Conservation (phyloP, 1,140 invertebrate species). For the Acarapis woodi region DNA sequence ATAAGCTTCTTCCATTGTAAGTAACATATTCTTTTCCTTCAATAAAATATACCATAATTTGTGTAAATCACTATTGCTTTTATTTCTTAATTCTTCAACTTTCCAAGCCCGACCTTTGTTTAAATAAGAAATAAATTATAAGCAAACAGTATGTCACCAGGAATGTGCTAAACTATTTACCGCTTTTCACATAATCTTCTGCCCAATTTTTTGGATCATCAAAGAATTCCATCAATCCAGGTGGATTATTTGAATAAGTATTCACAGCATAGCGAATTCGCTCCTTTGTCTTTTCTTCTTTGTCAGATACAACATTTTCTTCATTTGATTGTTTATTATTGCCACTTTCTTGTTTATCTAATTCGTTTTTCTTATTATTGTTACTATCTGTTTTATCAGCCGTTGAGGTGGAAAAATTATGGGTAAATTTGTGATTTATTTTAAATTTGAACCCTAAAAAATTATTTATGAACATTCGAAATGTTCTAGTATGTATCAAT, state of each 20-base stretch:
- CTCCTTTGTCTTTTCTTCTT: too few relatives aligned
- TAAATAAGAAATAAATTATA: constrained; percentile 7
- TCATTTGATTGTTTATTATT: too few relatives aligned
- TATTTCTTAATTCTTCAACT: constrained; percentile 64
- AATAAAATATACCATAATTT: constrained; percentile 88
- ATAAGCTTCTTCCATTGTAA: constrained; percentile 74
- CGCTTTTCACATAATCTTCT: constrained; percentile 39
- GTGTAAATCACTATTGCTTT: constrained; percentile 83
- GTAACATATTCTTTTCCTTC: constrained; percentile 86
- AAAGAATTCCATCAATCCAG: constrained; percentile 54
- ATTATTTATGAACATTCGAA: too few relatives aligned
- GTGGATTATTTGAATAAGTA: neutral
- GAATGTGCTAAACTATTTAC: constrained; percentile 14
- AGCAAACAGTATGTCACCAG: constrained; percentile 1
- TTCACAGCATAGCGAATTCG: too few relatives aligned
- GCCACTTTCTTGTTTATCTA: too few relatives aligned
- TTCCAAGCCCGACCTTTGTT: constrained; percentile 46
- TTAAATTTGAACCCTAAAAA: too few relatives aligned
- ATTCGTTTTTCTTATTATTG: too few relatives aligned
- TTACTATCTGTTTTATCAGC: too few relatives aligned
- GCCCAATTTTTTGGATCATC: constrained; percentile 63
- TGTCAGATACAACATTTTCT: too few relatives aligned
- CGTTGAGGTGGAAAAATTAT: too few relatives aligned
- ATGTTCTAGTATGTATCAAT: too few relatives aligned
- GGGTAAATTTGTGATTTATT: too few relatives aligned